Base-by-base conservation (phyloP, 2,797 vertebrate species). In the Acanthis flammea region DNA sequence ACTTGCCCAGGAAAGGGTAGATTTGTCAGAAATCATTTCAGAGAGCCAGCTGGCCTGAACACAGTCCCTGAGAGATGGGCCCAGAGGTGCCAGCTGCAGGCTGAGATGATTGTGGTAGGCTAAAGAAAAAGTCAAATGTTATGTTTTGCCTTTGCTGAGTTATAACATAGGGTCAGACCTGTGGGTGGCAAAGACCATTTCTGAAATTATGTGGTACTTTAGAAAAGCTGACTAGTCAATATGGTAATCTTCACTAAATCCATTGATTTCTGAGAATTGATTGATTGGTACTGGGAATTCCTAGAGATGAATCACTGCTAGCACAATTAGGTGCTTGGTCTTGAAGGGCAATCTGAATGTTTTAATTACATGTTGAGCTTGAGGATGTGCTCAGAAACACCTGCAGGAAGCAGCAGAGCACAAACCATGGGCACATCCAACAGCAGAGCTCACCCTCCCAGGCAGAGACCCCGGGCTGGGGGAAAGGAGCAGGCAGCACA, bases 401-500 rank as follows among this genome's bases (percentile, higher is more conserved):
- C 28, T 5, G 6, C 21, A 45, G 27, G 53, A 9, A 58, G 27
- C 3, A 86, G 12, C 28, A 47, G 0, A 28, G 35, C 37, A 44
- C 28, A n/a, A 50, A n/a, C 8, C 25, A 31, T 5, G 53, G 19
- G 2, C 24, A 8, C 2, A 7, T 1, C 27, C 14, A 4, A 6
- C 7, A 45, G 39, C 37, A 58, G n/a, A 47, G 15, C 11, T 4
- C 2, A 2, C 6, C 16, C 0, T 2, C 6, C 2, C 0, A 37
- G 48, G 11, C 7, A 58, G n/a, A 62, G 63, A 53, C 4, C 44
- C 28, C 0, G 3, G 19, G 31, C 2, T 17, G 2, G 8, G 7
- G 24, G 17, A 12, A 8, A 67, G 41, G 37, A 44, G n/a, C 2
- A 10, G 11, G 16, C 37, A 48, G 48, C 8, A 17, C 1, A 1